Percentiles rank a stretch among this genome's conserved stretches.
phyloP scores from a whole-genome alignment of 2,797 vertebrate species.

The Muraenolepis orangiensis region DNA sequence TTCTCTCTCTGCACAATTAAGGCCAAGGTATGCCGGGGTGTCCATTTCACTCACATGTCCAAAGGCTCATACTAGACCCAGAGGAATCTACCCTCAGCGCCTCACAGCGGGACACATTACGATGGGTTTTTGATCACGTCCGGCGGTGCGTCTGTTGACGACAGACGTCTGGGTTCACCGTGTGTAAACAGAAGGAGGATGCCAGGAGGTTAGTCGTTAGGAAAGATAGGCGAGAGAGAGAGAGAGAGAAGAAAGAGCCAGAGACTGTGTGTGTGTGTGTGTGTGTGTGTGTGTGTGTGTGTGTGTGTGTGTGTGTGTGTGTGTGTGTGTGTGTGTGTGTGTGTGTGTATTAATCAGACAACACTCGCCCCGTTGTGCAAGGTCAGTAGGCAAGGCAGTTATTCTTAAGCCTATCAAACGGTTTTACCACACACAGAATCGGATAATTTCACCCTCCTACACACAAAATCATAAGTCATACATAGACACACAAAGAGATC shows the following conservation, averaged over 20 bases:
- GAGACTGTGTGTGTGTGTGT: not conserved
- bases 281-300: not conserved
- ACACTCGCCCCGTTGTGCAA: slow-evolving; percentile 47
- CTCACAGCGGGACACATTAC: not conserved
- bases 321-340: slow-evolving; percentile 37
- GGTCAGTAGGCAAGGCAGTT: slow-evolving; percentile 58
- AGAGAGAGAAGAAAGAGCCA: not conserved
- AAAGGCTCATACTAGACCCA: not conserved
- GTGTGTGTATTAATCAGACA: slow-evolving; percentile 45
- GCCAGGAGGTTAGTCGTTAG: not conserved
- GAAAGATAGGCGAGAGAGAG: not conserved
- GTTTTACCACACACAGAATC: slow-evolving; percentile 30
- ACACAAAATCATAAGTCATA: not conserved
- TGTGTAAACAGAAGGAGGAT: not conserved
- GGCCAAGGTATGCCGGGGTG: not conserved
- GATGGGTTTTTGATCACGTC: not conserved
- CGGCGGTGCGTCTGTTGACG: not conserved
- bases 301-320: slow-evolving; percentile 13
- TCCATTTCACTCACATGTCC: not conserved
- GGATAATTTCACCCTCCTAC: not conserved
- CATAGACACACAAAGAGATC: slow-evolving; percentile 7
- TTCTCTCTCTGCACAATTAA: not conserved
- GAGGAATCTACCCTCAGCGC: not conserved
- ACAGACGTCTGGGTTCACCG: not conserved
- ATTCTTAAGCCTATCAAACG: slow-evolving; percentile 50